Evolutionary conservation across 1,140 invertebrate species (phyloP), one percentile per base, ranked within the genome.

Genomic region (Trichonephila clavipes): DNA sequence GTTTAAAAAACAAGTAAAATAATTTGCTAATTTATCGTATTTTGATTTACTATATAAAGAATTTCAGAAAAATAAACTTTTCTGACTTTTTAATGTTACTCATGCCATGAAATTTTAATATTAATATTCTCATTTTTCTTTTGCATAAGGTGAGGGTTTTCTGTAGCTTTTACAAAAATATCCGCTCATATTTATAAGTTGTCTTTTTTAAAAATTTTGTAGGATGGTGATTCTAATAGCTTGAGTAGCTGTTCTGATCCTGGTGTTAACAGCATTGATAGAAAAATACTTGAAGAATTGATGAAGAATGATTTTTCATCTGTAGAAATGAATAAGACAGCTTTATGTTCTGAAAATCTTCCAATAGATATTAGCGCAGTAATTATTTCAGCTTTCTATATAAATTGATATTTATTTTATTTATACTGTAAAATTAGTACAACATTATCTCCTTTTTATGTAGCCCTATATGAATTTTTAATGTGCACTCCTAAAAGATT

Each of bases 241-340:
- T 51, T 83, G 18, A 40, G 81, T 16, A 58, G 83, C 83, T 85
- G 58, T 85, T 85, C 83, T 61, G 83, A 85, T 85, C 83, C 83
- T 28, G 51, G 51, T 85, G 51, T 85, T 61, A 5, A 85, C 21
- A 59, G 83, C 14, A 59, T 85, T 85, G 83, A 58, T 1, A 61
- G 24, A 85, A 85, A 61, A 59, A 59, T 58, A n/a, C 12, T 85
- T 59, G 83, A 85, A 59, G 58, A 61, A 59, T 61, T 85, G 8
- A 14, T 59, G 59, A 61, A 61, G n/a, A 59, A 7, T 28, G 83
- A 85, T 85, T 0, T 58, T 14, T 85, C 83, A 61, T 16, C n/a
- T 59, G 16, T 34, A 34, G 72, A 77, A 77, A 77, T 44, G 34
- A 82, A 44, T 44, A 69, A 77, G 51, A 10, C n/a, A 72, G 24